Evolutionary conservation across 2,888 invertebrate species (phyloP).

Genomic region (Thera britannica): DNA sequence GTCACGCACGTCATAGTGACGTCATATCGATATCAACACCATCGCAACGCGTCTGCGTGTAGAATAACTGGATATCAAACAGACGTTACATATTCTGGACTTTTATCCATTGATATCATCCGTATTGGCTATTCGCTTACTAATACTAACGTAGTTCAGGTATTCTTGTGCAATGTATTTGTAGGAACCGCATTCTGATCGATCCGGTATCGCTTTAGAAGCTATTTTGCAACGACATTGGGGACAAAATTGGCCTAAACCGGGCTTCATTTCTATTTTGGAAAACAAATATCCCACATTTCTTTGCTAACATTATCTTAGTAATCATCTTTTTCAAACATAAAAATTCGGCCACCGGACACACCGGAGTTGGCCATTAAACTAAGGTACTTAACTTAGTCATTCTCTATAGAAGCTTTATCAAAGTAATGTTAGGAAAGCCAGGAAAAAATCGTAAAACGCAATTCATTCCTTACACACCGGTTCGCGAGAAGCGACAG

Average conservation of each 20-base stretch:
- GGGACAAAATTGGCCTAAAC: neutral
- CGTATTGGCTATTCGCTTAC: conserved; percentile 26
- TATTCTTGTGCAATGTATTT: conserved; percentile 15
- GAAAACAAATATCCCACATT: neutral
- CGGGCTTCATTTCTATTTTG: neutral
- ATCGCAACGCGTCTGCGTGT: conserved; percentile 20
- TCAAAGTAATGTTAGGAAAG: neutral
- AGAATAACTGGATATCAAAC: conserved; percentile 13
- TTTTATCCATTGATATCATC: conserved; percentile 10
- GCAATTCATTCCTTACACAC: conserved; percentile 3
- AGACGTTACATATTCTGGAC: conserved; percentile 14
- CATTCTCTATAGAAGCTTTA: neutral
- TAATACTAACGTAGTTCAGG: conserved; percentile 19
- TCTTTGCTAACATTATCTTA: no score
- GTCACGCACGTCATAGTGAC: conserved; percentile 16
- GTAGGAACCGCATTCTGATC: conserved; percentile 20
- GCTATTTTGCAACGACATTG: conserved; percentile 8
- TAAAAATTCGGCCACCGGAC: neutral
- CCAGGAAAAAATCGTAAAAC: conserved; percentile 1
- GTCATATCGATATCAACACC: conserved; percentile 20
- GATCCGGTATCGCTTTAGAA: conserved; percentile 3
- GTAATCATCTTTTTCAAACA: no score
- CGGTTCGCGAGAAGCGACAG: conserved; percentile 9
- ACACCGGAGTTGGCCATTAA: neutral
- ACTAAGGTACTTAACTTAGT: neutral